Evolutionary conservation across 2,113 vertebrate species (phyloP).

Genomic region (Potamarius usumacintae): DNA sequence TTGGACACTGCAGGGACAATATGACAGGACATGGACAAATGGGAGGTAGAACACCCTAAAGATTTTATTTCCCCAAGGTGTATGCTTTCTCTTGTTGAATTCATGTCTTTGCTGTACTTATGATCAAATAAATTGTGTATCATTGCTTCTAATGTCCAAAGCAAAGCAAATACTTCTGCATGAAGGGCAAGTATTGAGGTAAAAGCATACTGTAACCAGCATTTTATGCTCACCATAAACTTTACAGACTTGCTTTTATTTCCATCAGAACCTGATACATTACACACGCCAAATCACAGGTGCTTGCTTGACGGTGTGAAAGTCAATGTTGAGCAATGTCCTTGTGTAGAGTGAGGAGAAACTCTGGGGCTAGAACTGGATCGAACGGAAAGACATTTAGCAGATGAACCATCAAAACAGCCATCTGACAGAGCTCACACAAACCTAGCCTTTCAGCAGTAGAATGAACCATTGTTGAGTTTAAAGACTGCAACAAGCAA

Average conservation of each 20-base stretch:
- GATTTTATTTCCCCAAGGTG: neutral
- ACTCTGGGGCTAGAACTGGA: neutral
- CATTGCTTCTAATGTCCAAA: constrained; percentile 47
- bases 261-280: constrained; percentile 38
- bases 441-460: constrained; percentile 42
- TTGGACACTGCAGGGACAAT: neutral
- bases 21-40: neutral
- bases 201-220: constrained; percentile 31
- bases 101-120: constrained; percentile 15
- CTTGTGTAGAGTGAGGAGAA: constrained; percentile 4
- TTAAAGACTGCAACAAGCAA: constrained; percentile 33
- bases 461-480: constrained; percentile 42
- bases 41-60: constrained; percentile 29
- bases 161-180: constrained; percentile 39
- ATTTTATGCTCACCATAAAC: constrained; percentile 51
- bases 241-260: constrained; percentile 52
- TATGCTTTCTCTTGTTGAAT: constrained; percentile 28
- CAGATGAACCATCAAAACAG: constrained; percentile 42
- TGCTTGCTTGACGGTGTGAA: constrained; percentile 5
- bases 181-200: constrained; percentile 40
- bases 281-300: constrained; percentile 25
- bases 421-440: constrained; percentile 42
- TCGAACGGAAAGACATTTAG: constrained; percentile 16
- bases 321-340: constrained; percentile 21
- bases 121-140: constrained; percentile 48